Conservation (phyloP, 2,888 invertebrate genomes). For the Nomada ruficornis region DNA sequence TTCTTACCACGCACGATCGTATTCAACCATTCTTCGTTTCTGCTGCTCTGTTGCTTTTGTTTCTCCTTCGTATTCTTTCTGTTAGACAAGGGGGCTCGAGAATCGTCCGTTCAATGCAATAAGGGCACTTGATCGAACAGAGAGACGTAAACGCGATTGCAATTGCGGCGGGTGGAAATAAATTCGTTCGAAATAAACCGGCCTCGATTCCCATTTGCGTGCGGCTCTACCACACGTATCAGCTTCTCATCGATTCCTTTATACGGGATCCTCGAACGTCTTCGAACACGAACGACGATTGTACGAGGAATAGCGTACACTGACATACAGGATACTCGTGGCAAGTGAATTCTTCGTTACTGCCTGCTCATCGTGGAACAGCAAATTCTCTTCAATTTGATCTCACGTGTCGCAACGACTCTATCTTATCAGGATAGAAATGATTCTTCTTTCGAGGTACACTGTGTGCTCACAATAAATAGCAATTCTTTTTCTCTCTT, state of each 20-base stretch:
- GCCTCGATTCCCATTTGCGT: constrained; percentile 23
- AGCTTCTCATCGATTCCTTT: neutral
- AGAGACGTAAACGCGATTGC: constrained; percentile 37
- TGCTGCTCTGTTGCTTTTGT: neutral
- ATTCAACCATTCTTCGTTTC: constrained; percentile 7
- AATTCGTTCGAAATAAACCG: constrained; percentile 38
- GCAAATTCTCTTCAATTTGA: too few species aligned
- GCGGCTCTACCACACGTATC: constrained; percentile 6
- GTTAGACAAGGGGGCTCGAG: constrained; percentile 57
- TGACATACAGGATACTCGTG: too few species aligned
- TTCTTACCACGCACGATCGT: constrained; percentile 29
- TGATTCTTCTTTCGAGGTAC: neutral
- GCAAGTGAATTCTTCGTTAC: too few species aligned
- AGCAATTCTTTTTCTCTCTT: neutral
- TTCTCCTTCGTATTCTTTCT: constrained; percentile 14
- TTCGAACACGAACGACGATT: neutral
- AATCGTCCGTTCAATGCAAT: constrained; percentile 77
- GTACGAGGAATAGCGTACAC: neutral
- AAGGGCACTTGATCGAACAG: constrained; percentile 82
- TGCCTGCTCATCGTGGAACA: too few species aligned
- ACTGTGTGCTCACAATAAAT: neutral
- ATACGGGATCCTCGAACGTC: constrained; percentile 16
- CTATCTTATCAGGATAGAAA: too few species aligned
- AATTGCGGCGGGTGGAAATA: constrained; percentile 28
- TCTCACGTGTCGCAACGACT: too few species aligned